Percentiles rank a stretch among this genome's conserved stretches.
Evolutionary conservation across 37 sponge, comb jelly and placozoan species (phyloP).

Genomic region (Beroe ovata): DNA sequence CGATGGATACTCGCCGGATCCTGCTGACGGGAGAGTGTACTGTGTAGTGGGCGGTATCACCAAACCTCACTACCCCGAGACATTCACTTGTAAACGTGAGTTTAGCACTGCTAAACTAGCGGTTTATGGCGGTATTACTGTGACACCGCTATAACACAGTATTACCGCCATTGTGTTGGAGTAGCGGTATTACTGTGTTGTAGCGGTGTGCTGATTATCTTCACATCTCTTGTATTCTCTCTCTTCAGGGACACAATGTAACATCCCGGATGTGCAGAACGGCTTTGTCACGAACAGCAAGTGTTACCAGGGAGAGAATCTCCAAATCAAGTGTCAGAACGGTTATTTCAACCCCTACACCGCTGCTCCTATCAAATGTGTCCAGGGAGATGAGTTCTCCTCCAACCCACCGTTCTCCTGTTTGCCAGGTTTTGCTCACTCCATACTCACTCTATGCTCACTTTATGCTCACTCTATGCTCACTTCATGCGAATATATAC

Average conservation of each 20-base stretch:
- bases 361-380: conserved; percentile 15
- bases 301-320: conserved; percentile 1
- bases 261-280: neutral
- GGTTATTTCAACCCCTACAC: conserved; percentile 14
- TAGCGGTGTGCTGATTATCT: no score
- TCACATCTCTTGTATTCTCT: no score
- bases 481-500: neutral
- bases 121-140: no score
- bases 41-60: conserved; percentile 14
- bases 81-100: conserved; percentile 16
- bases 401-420: conserved; percentile 1
- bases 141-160: no score
- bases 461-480: neutral
- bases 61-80: neutral
- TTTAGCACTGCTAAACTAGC: no score
- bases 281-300: neutral
- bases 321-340: neutral
- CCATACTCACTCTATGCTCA: neutral
- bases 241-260: conserved; percentile 6
- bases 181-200: no score
- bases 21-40: neutral
- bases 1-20: neutral
- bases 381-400: neutral
- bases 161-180: no score
- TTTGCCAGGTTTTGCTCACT: neutral